phyloP scores from a whole-genome alignment of 2,888 invertebrate species.

The Caenorhabditis panamensis region DNA sequence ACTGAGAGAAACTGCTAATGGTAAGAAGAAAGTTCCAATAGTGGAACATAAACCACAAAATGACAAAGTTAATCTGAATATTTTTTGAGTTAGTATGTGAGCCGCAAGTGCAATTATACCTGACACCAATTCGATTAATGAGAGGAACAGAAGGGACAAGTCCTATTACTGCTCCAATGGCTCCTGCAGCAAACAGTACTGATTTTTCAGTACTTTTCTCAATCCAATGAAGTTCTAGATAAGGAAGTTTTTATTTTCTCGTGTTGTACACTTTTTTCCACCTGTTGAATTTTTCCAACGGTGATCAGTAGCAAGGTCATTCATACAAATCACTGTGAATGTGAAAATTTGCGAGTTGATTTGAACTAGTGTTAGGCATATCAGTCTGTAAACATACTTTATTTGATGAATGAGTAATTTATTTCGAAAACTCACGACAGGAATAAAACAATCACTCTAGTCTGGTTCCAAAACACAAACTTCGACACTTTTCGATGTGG shows the following conservation, averaged over 20 bases:
- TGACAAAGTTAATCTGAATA: slow-evolving; percentile 33
- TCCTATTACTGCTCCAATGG: slow-evolving; percentile 48
- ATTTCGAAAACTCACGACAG: slow-evolving; percentile 24
- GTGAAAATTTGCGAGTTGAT: slow-evolving; percentile 56
- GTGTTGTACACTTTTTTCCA: too few relatives aligned
- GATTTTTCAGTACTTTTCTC: slow-evolving; percentile 44
- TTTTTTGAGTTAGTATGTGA: too few relatives aligned
- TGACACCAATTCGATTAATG: slow-evolving; percentile 33
- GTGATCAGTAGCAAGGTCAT: slow-evolving; percentile 40
- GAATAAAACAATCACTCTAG: slow-evolving; percentile 29
- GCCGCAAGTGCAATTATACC: too few relatives aligned
- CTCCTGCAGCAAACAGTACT: slow-evolving; percentile 46
- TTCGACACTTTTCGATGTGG: slow-evolving; percentile 27
- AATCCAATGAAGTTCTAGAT: slow-evolving; percentile 52
- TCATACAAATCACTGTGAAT: slow-evolving; percentile 61
- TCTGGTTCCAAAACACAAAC: slow-evolving; percentile 49
- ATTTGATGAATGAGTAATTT: neutral
- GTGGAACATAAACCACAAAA: slow-evolving; percentile 50
- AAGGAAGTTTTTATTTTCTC: too few relatives aligned
- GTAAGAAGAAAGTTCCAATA: slow-evolving; percentile 46
- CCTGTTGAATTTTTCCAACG: slow-evolving; percentile 20
- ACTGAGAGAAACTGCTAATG: slow-evolving; percentile 28
- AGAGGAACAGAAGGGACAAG: slow-evolving; percentile 50
- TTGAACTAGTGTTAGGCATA: slow-evolving; percentile 42
- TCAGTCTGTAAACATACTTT: slow-evolving; percentile 7